Evolutionary conservation across 2,888 invertebrate genomes (phyloP).

Genomic region (Nemurella pictetii): DNA sequence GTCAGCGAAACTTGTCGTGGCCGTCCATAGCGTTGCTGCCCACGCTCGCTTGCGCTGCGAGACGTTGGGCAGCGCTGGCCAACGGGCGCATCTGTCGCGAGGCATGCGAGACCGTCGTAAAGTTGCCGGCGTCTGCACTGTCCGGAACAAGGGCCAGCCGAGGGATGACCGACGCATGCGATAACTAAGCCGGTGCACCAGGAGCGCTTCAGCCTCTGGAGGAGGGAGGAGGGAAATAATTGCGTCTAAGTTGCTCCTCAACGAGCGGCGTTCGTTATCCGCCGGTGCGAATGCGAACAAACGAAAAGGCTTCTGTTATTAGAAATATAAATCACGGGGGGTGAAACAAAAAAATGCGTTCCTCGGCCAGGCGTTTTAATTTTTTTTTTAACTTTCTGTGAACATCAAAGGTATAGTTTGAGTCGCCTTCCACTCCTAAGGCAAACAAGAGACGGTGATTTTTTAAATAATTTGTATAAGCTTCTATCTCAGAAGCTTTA

Average conservation of each 20-base stretch:
- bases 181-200: slow-evolving; percentile 10
- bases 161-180: neutral
- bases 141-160: slow-evolving; percentile 12
- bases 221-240: neutral
- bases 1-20: slow-evolving; percentile 27
- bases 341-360: slow-evolving; percentile 2
- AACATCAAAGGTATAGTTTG: slow-evolving; percentile 25
- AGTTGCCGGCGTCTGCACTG: neutral
- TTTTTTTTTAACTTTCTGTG: slow-evolving; percentile 18
- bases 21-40: too few relatives aligned
- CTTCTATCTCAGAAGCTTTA: slow-evolving; percentile 23
- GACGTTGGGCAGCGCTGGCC: slow-evolving; percentile 5
- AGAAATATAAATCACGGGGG: neutral
- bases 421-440: slow-evolving; percentile 10
- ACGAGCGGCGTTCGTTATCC: slow-evolving; percentile 1
- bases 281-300: neutral
- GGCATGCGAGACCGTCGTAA: slow-evolving; percentile 26
- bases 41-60: too few relatives aligned
- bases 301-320: slow-evolving; percentile 1
- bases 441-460: slow-evolving; percentile 20
- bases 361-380: neutral
- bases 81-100: slow-evolving; percentile 19
- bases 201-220: neutral
- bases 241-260: neutral
- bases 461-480: slow-evolving; percentile 25